A percentile compares a stretch with the other conserved stretches of the same genome.
phyloP scores from a whole-genome alignment of 2,797 vertebrate species.

The Corythornis leucogaster region DNA sequence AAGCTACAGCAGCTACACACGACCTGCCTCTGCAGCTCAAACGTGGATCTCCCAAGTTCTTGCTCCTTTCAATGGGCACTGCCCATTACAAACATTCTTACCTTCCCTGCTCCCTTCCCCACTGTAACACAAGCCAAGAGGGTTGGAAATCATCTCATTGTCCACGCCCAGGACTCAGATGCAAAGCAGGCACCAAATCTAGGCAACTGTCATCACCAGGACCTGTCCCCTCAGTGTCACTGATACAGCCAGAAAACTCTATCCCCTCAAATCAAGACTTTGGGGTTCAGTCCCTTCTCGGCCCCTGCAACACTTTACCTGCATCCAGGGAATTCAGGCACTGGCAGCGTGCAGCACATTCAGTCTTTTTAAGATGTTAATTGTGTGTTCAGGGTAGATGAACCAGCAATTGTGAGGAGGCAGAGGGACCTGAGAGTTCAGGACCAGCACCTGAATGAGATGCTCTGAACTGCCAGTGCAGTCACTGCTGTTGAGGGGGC shows the following conservation, averaged over 20 bases:
- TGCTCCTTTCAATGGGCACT: neutral
- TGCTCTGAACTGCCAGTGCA: neutral
- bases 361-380: neutral
- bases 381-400: neutral
- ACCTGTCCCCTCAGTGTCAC: neutral
- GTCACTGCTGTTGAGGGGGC: accelerated
- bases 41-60: neutral
- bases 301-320: neutral
- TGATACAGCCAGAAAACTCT: neutral
- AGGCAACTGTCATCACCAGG: neutral
- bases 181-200: neutral
- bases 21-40: neutral
- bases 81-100: neutral
- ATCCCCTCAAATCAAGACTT: neutral
- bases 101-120: neutral
- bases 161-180: neutral
- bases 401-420: neutral
- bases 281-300: neutral
- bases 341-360: neutral
- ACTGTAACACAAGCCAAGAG: neutral
- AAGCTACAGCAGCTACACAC: neutral
- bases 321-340: neutral
- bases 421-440: neutral
- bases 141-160: neutral
- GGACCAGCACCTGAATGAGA: neutral